Percentiles rank a stretch among this genome's conserved stretches.
Conservation (phyloP, 2,797 vertebrate species). For the Pelobates cultripes region DNA sequence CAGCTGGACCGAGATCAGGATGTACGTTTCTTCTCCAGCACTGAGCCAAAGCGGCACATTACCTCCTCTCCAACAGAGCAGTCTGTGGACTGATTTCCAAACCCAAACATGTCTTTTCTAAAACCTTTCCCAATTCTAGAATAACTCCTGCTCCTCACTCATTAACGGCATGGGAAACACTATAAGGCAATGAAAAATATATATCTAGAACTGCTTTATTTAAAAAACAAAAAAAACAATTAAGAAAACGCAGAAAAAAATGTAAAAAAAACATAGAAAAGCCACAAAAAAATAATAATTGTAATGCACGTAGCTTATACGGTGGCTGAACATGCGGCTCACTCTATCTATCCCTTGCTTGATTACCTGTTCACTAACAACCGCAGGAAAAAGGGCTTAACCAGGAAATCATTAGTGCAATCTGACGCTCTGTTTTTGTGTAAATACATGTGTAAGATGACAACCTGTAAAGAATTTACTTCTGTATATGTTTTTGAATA, state of each 20-base stretch:
- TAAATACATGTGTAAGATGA: conserved; percentile 49
- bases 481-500: conserved; percentile 53
- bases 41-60: conserved; percentile 72
- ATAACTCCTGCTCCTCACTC: background rate
- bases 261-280: background rate
- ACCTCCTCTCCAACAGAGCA: conserved; percentile 56
- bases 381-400: conserved; percentile 29
- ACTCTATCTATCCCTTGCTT: background rate
- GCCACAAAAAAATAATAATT: background rate
- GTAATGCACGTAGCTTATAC: conserved; percentile 9
- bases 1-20: conserved; percentile 88
- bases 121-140: background rate
- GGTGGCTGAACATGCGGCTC: background rate
- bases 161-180: conserved; percentile 15
- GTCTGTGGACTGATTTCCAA: conserved; percentile 35
- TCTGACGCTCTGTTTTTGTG: conserved; percentile 28
- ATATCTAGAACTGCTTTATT: conserved; percentile 23
- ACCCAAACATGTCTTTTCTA: too few species aligned
- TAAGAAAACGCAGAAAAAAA: background rate
- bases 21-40: conserved; percentile 86
- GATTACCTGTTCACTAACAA: background rate
- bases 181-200: conserved; percentile 1
- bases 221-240: background rate
- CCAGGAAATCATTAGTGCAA: background rate
- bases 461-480: conserved; percentile 46